Evolutionary conservation across 2,113 vertebrate genomes (phyloP).

Genomic region (Pygoscelis antarcticus): DNA sequence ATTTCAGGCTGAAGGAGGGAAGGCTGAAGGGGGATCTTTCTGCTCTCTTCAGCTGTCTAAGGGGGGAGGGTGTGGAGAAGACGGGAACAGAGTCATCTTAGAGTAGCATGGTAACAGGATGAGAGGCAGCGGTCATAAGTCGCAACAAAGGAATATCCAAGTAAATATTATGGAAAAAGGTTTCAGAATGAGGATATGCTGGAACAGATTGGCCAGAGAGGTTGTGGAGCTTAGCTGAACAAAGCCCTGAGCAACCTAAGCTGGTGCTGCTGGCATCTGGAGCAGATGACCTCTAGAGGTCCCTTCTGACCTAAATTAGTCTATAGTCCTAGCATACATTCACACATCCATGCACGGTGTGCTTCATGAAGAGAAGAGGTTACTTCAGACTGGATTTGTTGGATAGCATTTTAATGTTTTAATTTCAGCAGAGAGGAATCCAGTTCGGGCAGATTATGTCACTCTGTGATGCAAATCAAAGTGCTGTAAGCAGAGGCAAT

Average conservation of each 20-base stretch:
- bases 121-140: background rate
- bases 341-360: accelerated
- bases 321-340: background rate
- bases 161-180: background rate
- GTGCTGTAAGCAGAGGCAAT: background rate
- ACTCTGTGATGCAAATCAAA: background rate
- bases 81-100: background rate
- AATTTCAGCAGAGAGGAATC: background rate
- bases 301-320: background rate
- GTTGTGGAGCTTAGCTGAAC: background rate
- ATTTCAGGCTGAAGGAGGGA: background rate
- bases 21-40: background rate
- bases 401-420: background rate
- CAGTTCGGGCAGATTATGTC: background rate
- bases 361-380: background rate
- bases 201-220: background rate
- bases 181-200: background rate
- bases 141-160: background rate
- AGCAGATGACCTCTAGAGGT: background rate
- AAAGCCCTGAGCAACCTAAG: background rate
- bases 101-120: background rate
- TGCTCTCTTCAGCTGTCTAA: background rate
- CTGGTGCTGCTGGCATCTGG: background rate
- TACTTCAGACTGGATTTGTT: background rate
- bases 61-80: background rate